Conservation (phyloP, 2,888 invertebrate species). For the Microctonus brassicae region DNA sequence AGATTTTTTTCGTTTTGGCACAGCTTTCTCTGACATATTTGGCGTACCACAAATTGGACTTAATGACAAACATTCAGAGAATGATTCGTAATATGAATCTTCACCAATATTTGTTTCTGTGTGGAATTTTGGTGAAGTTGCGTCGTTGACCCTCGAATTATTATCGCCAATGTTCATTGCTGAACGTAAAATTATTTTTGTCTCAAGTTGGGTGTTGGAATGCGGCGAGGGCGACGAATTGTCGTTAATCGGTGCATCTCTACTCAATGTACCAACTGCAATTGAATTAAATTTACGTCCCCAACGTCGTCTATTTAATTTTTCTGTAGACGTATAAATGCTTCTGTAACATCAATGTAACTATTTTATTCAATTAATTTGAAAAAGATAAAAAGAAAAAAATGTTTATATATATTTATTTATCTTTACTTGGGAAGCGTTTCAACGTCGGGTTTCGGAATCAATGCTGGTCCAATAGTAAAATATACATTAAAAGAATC, state of each 20-base stretch:
- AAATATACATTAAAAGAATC: slow-evolving; percentile 1
- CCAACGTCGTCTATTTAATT: background rate
- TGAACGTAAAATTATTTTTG: slow-evolving; percentile 21
- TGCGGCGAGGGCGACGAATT: slow-evolving; percentile 16
- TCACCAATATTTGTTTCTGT: background rate
- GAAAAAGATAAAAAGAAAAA: background rate
- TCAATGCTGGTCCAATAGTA: background rate
- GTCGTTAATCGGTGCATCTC: slow-evolving; percentile 5
- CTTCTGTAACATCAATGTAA: slow-evolving; percentile 35
- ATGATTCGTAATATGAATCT: background rate
- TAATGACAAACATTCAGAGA: background rate
- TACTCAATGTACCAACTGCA: background rate
- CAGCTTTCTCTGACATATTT: slow-evolving; percentile 22
- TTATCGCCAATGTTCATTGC: background rate
- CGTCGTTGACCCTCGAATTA: background rate
- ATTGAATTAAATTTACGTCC: background rate
- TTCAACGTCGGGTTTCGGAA: background rate
- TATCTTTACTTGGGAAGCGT: background rate
- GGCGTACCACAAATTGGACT: slow-evolving; percentile 35
- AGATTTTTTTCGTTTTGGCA: slow-evolving; percentile 56
- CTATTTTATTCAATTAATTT: background rate
- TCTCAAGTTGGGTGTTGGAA: slow-evolving; percentile 11
- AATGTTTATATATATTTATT: background rate
- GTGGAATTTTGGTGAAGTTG: background rate
- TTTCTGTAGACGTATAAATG: slow-evolving; percentile 38